Conservation (phyloP, 1,140 invertebrate genomes). For the Chrysomallon squamiferum region DNA sequence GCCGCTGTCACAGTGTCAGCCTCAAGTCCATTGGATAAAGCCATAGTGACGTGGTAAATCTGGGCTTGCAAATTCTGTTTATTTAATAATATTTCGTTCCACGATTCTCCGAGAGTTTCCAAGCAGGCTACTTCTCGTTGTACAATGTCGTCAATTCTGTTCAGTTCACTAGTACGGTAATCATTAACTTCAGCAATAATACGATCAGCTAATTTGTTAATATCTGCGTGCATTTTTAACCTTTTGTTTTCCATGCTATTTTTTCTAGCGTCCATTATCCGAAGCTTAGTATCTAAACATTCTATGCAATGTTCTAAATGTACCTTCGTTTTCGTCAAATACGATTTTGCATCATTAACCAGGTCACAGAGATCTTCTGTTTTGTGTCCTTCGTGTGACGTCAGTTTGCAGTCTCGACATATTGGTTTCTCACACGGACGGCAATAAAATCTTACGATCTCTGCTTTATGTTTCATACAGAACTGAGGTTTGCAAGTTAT, state of each 20-base stretch:
- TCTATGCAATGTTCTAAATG: background rate
- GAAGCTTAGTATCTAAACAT: background rate
- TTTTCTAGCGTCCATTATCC: background rate
- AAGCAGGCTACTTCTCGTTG: background rate
- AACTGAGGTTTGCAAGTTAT: background rate
- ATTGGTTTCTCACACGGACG: background rate
- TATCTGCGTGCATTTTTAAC: background rate
- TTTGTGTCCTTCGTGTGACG: slow-evolving; percentile 13
- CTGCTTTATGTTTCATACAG: slow-evolving; percentile 4
- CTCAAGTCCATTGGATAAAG: slow-evolving; percentile 4
- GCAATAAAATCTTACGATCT: slow-evolving; percentile 13
- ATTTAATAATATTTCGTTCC: background rate
- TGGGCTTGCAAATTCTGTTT: background rate
- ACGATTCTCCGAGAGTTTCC: background rate
- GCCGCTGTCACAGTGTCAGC: slow-evolving; percentile 4
- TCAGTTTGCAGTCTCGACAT: slow-evolving; percentile 15
- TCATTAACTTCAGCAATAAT: background rate
- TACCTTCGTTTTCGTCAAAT: background rate
- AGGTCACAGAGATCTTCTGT: slow-evolving; percentile 1
- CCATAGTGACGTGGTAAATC: background rate
- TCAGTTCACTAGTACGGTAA: background rate
- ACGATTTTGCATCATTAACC: background rate
- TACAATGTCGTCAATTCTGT: background rate
- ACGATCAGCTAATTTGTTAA: background rate
- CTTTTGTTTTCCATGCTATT: background rate